Conservation (phyloP, 1,140 invertebrate species). For the Batillaria attramentaria region DNA sequence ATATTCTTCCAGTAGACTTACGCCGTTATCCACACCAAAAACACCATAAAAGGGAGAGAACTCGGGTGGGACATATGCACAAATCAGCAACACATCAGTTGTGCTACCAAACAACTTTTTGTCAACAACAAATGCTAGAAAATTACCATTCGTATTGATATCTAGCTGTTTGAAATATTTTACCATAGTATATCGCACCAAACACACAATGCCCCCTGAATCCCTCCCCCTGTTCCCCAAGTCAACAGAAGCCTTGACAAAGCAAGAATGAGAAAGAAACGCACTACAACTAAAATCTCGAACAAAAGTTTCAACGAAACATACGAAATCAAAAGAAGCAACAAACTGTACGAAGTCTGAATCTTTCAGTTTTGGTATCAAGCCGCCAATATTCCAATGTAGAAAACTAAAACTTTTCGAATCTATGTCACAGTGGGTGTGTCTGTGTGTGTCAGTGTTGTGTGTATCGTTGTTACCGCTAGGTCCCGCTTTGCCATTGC, state of each 20-base stretch:
- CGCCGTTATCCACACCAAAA: background rate
- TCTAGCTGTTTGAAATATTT: background rate
- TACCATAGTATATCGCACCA: background rate
- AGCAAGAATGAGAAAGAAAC: background rate
- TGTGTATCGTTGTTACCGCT: background rate
- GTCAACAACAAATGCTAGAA: conserved; percentile 1
- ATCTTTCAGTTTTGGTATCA: background rate
- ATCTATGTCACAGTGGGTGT: background rate
- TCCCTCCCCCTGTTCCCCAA: background rate
- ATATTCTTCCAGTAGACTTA: background rate
- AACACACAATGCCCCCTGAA: background rate
- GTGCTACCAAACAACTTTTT: background rate
- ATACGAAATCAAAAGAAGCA: background rate
- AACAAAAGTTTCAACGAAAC: conserved; percentile 8
- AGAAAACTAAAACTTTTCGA: background rate
- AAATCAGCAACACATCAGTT: background rate
- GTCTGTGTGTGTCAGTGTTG: background rate
- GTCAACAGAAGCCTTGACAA: background rate
- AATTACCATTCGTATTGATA: background rate
- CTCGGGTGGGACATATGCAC: background rate
- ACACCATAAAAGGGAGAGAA: background rate
- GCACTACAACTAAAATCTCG: background rate
- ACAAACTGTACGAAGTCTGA: background rate
- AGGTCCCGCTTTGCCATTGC: background rate
- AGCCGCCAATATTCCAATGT: conserved; percentile 5